Evolutionary conservation across 2,797 vertebrate genomes (phyloP).

Genomic region (Choloepus didactylus): DNA sequence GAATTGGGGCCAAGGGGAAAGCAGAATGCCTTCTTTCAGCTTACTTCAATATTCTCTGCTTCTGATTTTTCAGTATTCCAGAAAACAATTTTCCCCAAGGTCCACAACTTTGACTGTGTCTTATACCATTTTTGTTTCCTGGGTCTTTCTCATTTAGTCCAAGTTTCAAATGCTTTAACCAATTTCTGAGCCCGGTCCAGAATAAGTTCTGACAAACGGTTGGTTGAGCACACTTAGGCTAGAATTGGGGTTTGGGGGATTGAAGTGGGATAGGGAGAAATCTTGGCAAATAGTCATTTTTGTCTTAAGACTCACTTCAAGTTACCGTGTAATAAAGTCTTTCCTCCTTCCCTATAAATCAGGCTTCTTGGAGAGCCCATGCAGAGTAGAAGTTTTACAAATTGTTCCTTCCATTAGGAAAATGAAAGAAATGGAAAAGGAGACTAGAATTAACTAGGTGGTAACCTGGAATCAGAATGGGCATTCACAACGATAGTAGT

Average conservation of each 20-base stretch:
- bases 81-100: not conserved
- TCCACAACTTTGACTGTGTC: not conserved
- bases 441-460: too few relatives aligned
- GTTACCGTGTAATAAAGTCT: not conserved
- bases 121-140: not conserved
- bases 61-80: not conserved
- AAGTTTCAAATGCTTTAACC: not conserved
- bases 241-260: not conserved
- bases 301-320: not conserved
- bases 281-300: not conserved
- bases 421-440: too few relatives aligned
- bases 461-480: too few relatives aligned
- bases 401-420: too few relatives aligned
- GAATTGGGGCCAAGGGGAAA: fast-evolving
- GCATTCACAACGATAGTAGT: too few relatives aligned
- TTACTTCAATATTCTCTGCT: not conserved
- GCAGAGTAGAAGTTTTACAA: too few relatives aligned
- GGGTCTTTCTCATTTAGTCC: not conserved
- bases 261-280: not conserved
- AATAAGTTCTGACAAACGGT: not conserved
- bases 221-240: not conserved
- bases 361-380: too few relatives aligned
- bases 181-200: not conserved
- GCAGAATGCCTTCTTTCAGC: not conserved
- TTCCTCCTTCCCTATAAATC: not conserved